Percentiles rank a stretch among this genome's conserved stretches.
These are phyloP conservation scores for Clarias laeviceps DNA, from an alignment of 2,797 vertebrate species.

Conservation along the genomic window DNA sequence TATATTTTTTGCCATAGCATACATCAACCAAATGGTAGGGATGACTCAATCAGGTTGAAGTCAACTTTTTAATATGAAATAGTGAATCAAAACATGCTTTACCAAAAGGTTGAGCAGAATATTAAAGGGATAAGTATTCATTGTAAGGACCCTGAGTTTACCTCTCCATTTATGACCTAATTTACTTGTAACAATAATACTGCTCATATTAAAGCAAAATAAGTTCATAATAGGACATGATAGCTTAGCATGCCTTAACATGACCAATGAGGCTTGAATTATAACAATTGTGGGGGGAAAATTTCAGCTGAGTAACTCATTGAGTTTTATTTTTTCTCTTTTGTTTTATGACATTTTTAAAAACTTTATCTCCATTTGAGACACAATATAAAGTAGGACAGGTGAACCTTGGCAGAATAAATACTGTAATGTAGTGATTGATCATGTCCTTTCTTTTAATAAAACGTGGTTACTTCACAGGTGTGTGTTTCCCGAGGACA, in stretches of 20 bases:
- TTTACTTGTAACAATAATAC: background rate
- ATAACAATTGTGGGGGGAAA: background rate
- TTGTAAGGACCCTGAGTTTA: background rate
- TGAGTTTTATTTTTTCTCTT: background rate
- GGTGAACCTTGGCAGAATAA: background rate
- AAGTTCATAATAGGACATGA: background rate
- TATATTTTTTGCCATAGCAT: too few relatives aligned
- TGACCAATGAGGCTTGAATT: too few relatives aligned
- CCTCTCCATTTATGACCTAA: background rate
- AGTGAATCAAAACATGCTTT: too few relatives aligned
- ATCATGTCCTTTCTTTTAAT: background rate
- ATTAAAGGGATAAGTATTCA: too few relatives aligned
- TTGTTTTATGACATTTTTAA: background rate
- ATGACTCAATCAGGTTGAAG: too few relatives aligned
- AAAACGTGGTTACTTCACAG: background rate
- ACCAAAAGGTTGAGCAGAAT: too few relatives aligned
- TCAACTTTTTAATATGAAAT: too few relatives aligned
- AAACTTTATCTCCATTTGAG: background rate
- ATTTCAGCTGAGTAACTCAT: too few relatives aligned
- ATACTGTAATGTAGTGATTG: background rate
- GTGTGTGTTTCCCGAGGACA: background rate
- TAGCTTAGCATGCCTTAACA: too few relatives aligned
- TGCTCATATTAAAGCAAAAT: background rate
- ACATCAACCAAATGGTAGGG: too few relatives aligned
- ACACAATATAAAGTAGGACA: background rate